Percentiles rank a stretch among this genome's conserved stretches.
Evolutionary conservation across 2,113 vertebrate genomes (phyloP).

Genomic region (Equus quagga): DNA sequence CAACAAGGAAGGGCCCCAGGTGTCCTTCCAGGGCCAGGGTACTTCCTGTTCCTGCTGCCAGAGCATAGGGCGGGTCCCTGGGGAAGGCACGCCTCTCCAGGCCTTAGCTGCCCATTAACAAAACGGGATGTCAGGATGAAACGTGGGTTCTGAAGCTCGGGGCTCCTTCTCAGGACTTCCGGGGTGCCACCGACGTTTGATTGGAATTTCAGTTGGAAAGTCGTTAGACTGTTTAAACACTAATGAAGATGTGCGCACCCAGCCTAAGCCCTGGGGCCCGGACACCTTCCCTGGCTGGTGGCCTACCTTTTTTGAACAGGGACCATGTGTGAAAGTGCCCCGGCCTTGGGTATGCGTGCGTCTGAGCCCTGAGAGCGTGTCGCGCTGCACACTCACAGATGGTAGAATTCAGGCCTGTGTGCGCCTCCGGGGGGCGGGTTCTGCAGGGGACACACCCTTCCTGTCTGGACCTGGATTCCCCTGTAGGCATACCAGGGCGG

Average conservation of each 20-base stretch:
- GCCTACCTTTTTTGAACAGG: not conserved
- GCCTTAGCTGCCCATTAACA: not conserved
- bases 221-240: not conserved
- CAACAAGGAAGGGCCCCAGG: not conserved
- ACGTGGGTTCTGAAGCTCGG: not conserved
- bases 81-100: not conserved
- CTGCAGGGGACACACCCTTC: not conserved
- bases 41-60: not conserved
- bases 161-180: too few relatives aligned
- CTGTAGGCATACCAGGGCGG: too few relatives aligned
- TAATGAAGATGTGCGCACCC: not conserved
- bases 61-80: too few relatives aligned
- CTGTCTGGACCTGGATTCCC: not conserved
- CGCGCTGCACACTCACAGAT: too few relatives aligned
- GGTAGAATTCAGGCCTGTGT: too few relatives aligned
- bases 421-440: not conserved
- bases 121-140: not conserved
- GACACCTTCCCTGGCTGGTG: not conserved
- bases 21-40: not conserved
- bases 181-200: not conserved
- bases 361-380: too few relatives aligned
- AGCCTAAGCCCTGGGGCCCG: not conserved
- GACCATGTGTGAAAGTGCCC: not conserved
- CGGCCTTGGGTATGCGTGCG: fast-evolving
- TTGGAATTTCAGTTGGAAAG: not conserved